Evolutionary conservation across 2,797 vertebrate genomes (phyloP).

Genomic region (Dipus sagitta): DNA sequence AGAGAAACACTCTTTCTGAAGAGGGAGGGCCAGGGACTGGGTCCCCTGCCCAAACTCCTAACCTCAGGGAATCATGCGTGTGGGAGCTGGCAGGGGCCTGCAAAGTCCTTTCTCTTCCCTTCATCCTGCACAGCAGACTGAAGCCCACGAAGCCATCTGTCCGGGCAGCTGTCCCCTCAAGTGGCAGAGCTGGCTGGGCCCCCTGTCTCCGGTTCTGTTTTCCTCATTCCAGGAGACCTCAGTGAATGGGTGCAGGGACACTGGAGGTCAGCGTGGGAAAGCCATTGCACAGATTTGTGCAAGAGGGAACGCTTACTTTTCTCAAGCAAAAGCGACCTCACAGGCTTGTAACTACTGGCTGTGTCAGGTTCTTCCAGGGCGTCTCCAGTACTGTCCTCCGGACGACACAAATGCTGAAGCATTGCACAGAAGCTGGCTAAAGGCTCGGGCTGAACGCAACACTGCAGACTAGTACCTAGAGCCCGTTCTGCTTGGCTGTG

Average conservation of each 20-base stretch:
- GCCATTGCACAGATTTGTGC: background rate
- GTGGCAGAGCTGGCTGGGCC: background rate
- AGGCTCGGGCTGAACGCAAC: background rate
- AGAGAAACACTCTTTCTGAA: constrained; percentile 28
- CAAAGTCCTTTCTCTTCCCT: background rate
- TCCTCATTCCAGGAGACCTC: background rate
- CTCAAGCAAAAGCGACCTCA: background rate
- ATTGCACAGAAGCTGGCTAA: background rate
- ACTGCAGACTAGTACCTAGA: background rate
- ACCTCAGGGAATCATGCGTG: background rate
- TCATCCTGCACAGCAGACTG: background rate
- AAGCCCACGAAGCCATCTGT: background rate
- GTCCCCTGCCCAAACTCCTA: background rate
- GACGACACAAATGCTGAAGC: background rate
- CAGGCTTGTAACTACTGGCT: background rate
- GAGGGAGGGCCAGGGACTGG: background rate
- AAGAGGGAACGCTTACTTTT: background rate
- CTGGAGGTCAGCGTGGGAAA: accelerated
- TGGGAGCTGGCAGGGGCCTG: background rate
- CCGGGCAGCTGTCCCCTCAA: accelerated
- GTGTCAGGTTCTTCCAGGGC: background rate
- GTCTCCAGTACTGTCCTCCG: background rate
- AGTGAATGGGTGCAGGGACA: background rate
- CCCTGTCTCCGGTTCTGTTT: background rate
- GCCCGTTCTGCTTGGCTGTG: background rate